A percentile compares a stretch with the other conserved stretches of the same genome.
These are phyloP conservation scores for Cettia cetti DNA, from an alignment of 2,113 vertebrate genomes.

Conservation along the genomic window DNA sequence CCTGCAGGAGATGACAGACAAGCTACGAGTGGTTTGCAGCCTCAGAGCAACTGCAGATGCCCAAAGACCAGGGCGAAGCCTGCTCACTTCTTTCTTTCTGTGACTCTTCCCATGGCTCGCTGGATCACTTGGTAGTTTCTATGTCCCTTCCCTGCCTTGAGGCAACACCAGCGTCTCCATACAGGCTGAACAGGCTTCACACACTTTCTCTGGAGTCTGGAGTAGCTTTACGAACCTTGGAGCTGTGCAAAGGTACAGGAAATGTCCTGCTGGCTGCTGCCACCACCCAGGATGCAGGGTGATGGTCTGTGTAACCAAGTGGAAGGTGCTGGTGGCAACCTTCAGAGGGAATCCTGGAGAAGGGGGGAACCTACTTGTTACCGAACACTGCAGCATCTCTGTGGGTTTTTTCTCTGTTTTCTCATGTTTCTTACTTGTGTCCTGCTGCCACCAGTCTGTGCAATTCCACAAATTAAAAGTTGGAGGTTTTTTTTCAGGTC, in stretches of 20 bases:
- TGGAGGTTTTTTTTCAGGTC: background rate
- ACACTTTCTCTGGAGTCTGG: background rate
- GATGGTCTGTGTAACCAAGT: rapidly evolving
- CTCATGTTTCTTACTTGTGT: background rate
- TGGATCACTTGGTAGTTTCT: background rate
- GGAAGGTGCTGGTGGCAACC: background rate
- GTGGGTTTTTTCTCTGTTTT: background rate
- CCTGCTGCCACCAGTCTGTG: background rate
- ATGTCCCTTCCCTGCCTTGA: background rate
- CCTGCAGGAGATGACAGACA: background rate
- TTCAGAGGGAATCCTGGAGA: background rate
- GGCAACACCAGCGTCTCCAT: background rate
- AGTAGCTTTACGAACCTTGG: background rate
- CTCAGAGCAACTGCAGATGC: background rate
- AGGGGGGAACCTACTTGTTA: background rate
- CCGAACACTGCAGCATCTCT: background rate
- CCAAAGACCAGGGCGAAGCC: background rate
- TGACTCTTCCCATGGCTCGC: background rate
- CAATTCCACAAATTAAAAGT: background rate
- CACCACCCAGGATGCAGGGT: background rate
- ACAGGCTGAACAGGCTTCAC: slow-evolving; percentile 7
- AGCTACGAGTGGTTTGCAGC: background rate
- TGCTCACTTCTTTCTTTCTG: background rate
- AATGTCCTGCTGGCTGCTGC: background rate
- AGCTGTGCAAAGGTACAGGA: background rate